phyloP scores from a whole-genome alignment of 2,888 invertebrate genomes.

The Agelastica alni region DNA sequence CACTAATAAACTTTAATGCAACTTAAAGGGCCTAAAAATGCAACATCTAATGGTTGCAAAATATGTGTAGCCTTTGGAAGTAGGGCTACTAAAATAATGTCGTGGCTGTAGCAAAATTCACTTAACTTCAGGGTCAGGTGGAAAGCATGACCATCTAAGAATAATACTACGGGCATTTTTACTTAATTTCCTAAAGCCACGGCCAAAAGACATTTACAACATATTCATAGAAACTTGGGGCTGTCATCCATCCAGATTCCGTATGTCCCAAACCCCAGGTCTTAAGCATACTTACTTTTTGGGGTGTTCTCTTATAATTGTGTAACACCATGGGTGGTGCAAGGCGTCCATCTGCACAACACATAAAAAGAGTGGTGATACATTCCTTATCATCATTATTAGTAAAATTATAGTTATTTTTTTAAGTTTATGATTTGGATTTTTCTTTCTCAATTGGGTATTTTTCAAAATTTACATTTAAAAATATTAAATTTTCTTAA shows the following conservation, averaged over 20 bases:
- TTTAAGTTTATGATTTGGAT: no score
- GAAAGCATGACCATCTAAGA: constrained; percentile 10
- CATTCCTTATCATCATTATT: not conserved
- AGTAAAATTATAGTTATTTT: no score
- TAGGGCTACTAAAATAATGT: constrained; percentile 12
- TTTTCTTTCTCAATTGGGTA: no score
- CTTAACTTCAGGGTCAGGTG: constrained; percentile 5
- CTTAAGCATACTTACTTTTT: not conserved
- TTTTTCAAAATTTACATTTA: no score
- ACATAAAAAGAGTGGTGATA: not conserved
- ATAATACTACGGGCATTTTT: constrained; percentile 1
- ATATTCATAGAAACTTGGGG: constrained; percentile 51
- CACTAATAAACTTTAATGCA: not conserved
- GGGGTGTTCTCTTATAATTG: not conserved
- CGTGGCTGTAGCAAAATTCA: constrained; percentile 5
- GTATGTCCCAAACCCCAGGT: constrained; percentile 21
- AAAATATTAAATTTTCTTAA: no score
- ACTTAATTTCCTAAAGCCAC: constrained; percentile 6
- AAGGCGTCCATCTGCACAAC: not conserved
- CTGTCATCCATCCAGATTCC: constrained; percentile 54
- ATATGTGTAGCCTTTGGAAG: constrained; percentile 2
- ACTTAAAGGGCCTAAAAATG: not conserved
- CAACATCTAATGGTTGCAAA: no score
- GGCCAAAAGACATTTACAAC: constrained; percentile 49
- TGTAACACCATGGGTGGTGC: not conserved